These are phyloP conservation scores for Prenolepis imparis DNA, from an alignment of 2,888 invertebrate species.

Conservation along the genomic window DNA sequence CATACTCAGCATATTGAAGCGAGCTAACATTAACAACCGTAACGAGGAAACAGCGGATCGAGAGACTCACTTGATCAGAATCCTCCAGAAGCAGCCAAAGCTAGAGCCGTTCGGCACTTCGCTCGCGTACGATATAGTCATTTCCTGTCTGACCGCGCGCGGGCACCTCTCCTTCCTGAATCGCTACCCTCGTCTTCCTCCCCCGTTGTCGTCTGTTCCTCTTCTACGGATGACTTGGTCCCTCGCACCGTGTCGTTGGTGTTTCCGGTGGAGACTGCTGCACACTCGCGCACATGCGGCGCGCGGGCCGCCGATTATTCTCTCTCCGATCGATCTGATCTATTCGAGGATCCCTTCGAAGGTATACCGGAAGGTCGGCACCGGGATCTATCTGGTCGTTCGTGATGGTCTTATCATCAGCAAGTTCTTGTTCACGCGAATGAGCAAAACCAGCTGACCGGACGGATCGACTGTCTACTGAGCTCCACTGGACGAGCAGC, in stretches of 20 bases:
- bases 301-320: conserved; percentile 76
- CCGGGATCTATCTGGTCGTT: conserved; percentile 60
- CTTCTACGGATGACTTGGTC: conserved; percentile 54
- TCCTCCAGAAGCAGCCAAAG: conserved; percentile 97
- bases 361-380: conserved; percentile 48
- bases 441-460: conserved; percentile 81
- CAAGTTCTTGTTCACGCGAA: conserved; percentile 59
- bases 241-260: conserved; percentile 67
- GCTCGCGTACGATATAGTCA: conserved; percentile 96
- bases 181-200: conserved; percentile 60
- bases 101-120: conserved; percentile 97
- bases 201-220: conserved; percentile 35
- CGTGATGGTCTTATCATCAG: conserved; percentile 68
- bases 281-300: conserved; percentile 83
- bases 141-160: conserved; percentile 84
- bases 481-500: conserved; percentile 81
- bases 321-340: conserved; percentile 62
- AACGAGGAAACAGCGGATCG: not conserved
- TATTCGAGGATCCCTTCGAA: conserved; percentile 9
- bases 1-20: conserved; percentile 17
- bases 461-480: conserved; percentile 83
- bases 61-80: conserved; percentile 93
- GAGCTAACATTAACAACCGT: not conserved
- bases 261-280: conserved; percentile 67
- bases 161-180: conserved; percentile 57